Evolutionary conservation across 2,797 vertebrate genomes (phyloP), one percentile per base, ranked within the genome.

Genomic region (Microctenopoma stevenorrisi): DNA sequence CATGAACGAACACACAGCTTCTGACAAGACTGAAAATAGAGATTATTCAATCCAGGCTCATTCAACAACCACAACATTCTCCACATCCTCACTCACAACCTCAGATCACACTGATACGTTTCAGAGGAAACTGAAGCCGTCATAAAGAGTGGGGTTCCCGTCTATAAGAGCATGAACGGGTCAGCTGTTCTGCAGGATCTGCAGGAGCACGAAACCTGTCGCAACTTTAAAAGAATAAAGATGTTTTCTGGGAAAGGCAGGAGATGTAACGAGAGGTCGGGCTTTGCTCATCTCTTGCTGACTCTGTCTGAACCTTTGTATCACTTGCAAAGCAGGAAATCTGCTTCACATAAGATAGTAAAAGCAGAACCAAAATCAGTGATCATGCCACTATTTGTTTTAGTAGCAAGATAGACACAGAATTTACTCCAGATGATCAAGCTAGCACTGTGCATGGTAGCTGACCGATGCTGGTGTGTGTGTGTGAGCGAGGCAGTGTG

Each of bases 11-110:
- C 15, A 72, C 47, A 46, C 4, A 6, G 22, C 40, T 60, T 58
- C 55, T 60, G 58, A 61, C 40, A 38, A 9, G 28, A 55, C 53
- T 79, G 60, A 71, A 75, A 74, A 86, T 72, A 81, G 63, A 49
- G 48, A 63, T 49, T 67, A 40, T 73, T 64, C 54, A 64, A 52
- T 69, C 54, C 52, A 38, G 40, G 25, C 64, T 47, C 53, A 63
- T 48, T 66, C 47, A 78, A 12, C 55, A 44, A 67, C 66, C 70
- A 51, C 42, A 56, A 35, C 60, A 43, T 53, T 54, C 57, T 72
- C 50, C 68, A 57, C 30, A 59, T 46, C 46, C 63, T 65, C 67
- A 68, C 55, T 28, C 28, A n/a, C 25, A 47, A 61, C 52, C 22
- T 4, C 28, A 15, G 52, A 53, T 67, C 63, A 55, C 52, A 28